Conservation (phyloP, 2,888 invertebrate genomes). For the Halocaridina rubra region DNA sequence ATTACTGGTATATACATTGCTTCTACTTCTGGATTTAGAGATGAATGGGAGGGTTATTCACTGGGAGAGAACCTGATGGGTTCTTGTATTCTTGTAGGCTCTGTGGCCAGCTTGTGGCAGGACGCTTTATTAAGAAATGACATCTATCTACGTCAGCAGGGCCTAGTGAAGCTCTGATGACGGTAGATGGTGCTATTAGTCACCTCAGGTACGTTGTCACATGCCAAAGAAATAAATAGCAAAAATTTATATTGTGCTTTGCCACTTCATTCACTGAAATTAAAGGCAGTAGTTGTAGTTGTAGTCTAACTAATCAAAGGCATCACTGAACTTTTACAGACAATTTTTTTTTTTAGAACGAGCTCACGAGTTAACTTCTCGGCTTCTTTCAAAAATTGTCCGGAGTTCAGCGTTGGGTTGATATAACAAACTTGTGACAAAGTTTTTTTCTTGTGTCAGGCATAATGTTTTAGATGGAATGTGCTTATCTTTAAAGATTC, state of each 20-base stretch:
- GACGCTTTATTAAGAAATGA: conserved; percentile 63
- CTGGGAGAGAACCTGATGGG: neutral
- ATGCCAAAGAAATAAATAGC: neutral
- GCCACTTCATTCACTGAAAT: neutral
- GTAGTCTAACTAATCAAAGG: neutral
- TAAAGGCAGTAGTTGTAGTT: neutral
- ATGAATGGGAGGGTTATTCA: neutral
- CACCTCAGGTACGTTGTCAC: neutral
- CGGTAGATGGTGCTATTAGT: neutral
- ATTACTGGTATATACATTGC: no score
- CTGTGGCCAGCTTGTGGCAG: conserved; percentile 59
- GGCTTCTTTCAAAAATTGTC: no score
- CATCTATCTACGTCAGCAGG: conserved; percentile 57
- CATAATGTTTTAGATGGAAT: no score
- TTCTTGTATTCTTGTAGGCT: conserved; percentile 50
- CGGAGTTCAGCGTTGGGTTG: no score
- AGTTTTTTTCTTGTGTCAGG: no score
- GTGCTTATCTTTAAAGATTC: no score
- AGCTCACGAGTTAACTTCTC: no score
- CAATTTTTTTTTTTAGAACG: no score
- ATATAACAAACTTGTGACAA: no score
- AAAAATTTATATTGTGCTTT: neutral
- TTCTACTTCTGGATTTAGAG: no score
- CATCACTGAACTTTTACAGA: no score
- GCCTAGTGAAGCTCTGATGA: conserved; percentile 61